Evolutionary conservation across 2,888 invertebrate species (phyloP).

Genomic region (Mycalesis mineus): DNA sequence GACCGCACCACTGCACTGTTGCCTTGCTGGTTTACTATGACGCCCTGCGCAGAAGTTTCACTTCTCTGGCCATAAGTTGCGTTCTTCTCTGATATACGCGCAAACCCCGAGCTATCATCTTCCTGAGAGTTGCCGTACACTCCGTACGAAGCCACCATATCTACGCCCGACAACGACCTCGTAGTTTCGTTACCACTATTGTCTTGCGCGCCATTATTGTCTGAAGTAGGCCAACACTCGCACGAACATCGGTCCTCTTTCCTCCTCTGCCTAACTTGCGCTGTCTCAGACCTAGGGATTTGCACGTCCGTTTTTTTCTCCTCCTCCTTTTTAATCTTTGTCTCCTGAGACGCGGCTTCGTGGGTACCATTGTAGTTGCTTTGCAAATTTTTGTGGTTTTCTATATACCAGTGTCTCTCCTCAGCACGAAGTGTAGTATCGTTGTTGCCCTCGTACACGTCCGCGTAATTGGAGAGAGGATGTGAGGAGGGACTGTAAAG

Average conservation of each 20-base stretch:
- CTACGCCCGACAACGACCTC: constrained; percentile 69
- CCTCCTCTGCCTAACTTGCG: constrained; percentile 60
- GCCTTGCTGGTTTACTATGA: constrained; percentile 74
- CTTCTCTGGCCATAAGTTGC: constrained; percentile 62
- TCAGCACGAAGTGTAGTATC: constrained; percentile 74
- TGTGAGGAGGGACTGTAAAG: constrained; percentile 69
- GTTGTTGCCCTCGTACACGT: constrained; percentile 74
- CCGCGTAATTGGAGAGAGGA: constrained; percentile 71
- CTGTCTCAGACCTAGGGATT: constrained; percentile 56
- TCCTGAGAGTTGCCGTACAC: constrained; percentile 73
- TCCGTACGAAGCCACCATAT: constrained; percentile 76
- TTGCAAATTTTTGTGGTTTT: constrained; percentile 71
- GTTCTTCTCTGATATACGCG: constrained; percentile 63
- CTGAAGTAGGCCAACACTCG: constrained; percentile 74
- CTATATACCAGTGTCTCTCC: constrained; percentile 75
- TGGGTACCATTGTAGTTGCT: constrained; percentile 57
- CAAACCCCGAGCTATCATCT: constrained; percentile 72
- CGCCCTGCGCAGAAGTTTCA: constrained; percentile 70
- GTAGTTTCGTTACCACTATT: constrained; percentile 60
- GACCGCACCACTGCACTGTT: constrained; percentile 70
- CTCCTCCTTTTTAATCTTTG: constrained; percentile 71
- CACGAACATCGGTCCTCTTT: constrained; percentile 75
- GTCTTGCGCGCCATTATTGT: constrained; percentile 62
- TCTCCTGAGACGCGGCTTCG: constrained; percentile 65
- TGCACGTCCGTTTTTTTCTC: constrained; percentile 67